Evolutionary conservation across 2,113 vertebrate genomes (phyloP), one percentile per base, ranked within the genome.

Genomic region (Hippocampus zosterae): DNA sequence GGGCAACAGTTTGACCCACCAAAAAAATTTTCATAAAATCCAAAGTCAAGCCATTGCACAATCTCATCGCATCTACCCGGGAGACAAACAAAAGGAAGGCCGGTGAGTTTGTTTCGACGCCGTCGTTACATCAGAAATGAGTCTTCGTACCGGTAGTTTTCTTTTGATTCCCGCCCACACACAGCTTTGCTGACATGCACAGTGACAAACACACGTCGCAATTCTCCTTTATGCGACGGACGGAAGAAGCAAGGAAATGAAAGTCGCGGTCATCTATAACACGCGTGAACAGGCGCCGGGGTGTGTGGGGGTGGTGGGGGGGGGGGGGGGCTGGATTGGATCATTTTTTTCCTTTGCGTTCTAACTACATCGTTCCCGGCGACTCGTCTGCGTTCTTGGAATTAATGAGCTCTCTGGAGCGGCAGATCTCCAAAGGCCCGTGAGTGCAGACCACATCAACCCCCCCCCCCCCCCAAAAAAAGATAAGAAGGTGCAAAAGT

Each of bases 391-490:
- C 59, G 67, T 74, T 88, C 78, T 84, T 83, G 84, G 83, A 70
- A 70, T 70, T 87, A 88, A 89, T 87, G 84, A 87, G 83, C 59
- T 78, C 79, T 81, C 76, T 50, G 65, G 75, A 76, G 84, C 71
- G 46, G 0, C 25, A 7, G 71, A 66, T 81, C 75, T 79, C 76
- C 57, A 76, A 76, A n/a, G 79, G 66, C 15, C 1, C 62, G 37
- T 56, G 44, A 40, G 66, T 40, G 71, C 67, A 41, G 40, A 57
- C 66, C 77, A 71, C 70, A 65, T 71, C 25, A 65, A 52, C 70
- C 19, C 64, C 59, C 63, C 16, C 64, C 59, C 63, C 16, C 1
- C 5, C 1, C 5, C 1, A 16, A 48, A 65, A 62, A 68, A 65
- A 74, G 13, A 70, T 48, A 80, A 72, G 69, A 68, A 6, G 5